Percentiles rank a stretch among this genome's conserved stretches.
Conservation (phyloP, 2,113 vertebrate genomes). For the Odocoileus virginianus region DNA sequence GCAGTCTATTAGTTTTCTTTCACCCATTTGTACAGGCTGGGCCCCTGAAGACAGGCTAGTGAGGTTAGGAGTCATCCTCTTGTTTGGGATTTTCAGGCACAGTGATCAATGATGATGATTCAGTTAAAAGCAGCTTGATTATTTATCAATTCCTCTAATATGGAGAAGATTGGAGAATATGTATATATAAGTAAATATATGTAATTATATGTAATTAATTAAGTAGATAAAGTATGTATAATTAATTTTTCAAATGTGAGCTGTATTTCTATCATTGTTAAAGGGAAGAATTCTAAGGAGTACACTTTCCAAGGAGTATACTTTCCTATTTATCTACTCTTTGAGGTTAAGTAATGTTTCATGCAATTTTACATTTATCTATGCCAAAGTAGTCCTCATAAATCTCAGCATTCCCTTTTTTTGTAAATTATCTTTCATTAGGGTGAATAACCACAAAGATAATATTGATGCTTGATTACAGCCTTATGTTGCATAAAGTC, state of each 20-base stretch:
- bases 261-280: not conserved
- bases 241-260: not conserved
- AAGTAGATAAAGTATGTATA: not conserved
- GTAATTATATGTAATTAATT: not conserved
- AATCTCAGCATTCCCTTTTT: not conserved
- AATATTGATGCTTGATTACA: not conserved
- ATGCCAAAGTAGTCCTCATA: not conserved
- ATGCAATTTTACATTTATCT: not conserved
- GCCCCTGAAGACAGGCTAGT: not conserved
- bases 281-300: not conserved
- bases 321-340: not conserved
- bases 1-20: not conserved
- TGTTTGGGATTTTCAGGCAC: not conserved
- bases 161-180: not conserved
- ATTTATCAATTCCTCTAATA: not conserved
- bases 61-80: not conserved
- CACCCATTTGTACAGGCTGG: not conserved
- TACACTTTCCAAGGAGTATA: not conserved
- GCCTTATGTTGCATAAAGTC: not conserved
- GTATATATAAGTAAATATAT: not conserved
- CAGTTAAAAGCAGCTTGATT: not conserved
- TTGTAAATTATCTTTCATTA: not conserved
- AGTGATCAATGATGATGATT: not conserved
- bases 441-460: not conserved
- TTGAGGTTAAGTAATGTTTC: not conserved